Base-by-base conservation (phyloP, 2,113 vertebrate species). In the Lynx canadensis region DNA sequence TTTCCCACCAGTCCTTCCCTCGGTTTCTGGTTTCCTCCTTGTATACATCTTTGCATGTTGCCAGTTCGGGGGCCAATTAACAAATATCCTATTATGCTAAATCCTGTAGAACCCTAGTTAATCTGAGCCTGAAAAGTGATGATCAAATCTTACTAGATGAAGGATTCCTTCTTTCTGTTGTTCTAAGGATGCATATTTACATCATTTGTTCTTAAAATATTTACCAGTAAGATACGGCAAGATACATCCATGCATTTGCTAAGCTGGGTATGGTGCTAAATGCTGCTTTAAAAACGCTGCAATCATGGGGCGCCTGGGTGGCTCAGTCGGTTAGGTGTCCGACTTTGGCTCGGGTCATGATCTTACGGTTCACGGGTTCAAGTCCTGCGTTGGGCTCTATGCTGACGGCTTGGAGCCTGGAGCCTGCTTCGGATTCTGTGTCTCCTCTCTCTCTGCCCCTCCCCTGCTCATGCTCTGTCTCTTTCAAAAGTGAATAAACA, bases 81-180 rank as follows among this genome's bases (percentile, higher is more conserved):
- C 7, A 31, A 27, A n/a, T 4, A 6, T 1, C 36, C 36, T 15
- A 15, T 33, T 27, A 48, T 27, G 18, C 21, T 15, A 2, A 4
- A 6, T 50, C 21, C 33, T n/a, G 27, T 0, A 1, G 48, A 48
- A 16, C 4, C 19, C 73, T 41, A 50, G 57, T 4, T 15, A 38
- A 13, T 63, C n/a, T 7, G 19, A 23, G 18, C n/a, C 33, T 0
- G 33, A 14, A 21, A 10, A 14, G 21, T 1, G 38, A 10, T 1
- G 33, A 8, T 1, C 33, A 29, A 29, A 33, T 48, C 41, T 29
- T n/a, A 25, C 45, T 11, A 55, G 71, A 31, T 3, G 38, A 83
- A 13, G 25, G 29, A 1, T 21, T 45, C n/a, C 31, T 45, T 65
- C 65, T 68, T 88, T 27, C 65, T n/a, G 66, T n/a, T 45, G 60